Evolutionary conservation across 2,797 vertebrate species (phyloP).

Genomic region (Peromyscus eremicus): DNA sequence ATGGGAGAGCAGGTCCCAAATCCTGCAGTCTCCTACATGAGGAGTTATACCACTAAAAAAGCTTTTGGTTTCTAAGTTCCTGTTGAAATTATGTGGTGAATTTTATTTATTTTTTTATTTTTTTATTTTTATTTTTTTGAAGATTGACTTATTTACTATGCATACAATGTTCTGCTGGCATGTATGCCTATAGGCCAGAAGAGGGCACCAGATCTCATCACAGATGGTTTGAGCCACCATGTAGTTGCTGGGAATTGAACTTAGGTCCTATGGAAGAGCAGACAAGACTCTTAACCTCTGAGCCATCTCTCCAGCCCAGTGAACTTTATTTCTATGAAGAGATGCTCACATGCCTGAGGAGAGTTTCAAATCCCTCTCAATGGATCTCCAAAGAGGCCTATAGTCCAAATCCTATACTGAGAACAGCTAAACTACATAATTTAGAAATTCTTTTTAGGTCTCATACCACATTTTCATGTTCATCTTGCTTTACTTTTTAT

Average conservation of each 20-base stretch:
- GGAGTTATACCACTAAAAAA: background rate
- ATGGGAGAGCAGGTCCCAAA: background rate
- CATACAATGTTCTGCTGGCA: too few species aligned
- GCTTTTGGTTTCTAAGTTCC: background rate
- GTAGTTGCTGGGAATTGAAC: too few species aligned
- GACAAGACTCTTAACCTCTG: too few species aligned
- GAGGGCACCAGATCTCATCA: too few species aligned
- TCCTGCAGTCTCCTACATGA: background rate
- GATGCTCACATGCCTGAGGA: background rate
- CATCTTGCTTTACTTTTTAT: background rate
- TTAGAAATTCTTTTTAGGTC: background rate
- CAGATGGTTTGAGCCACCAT: too few species aligned
- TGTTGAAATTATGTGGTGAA: background rate
- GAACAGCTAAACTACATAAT: constrained; percentile 14
- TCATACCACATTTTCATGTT: background rate
- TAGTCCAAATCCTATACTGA: background rate
- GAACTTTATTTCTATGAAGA: background rate
- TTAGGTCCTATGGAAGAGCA: too few species aligned
- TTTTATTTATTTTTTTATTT: background rate
- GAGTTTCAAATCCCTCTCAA: constrained; percentile 7
- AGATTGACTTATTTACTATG: too few species aligned
- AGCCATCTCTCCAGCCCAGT: too few species aligned
- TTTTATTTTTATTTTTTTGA: background rate
- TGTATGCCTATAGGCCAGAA: too few species aligned
- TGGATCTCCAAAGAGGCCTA: background rate